Base-by-base conservation (phyloP, 1,140 invertebrate species). In the Calliphora vicina region DNA sequence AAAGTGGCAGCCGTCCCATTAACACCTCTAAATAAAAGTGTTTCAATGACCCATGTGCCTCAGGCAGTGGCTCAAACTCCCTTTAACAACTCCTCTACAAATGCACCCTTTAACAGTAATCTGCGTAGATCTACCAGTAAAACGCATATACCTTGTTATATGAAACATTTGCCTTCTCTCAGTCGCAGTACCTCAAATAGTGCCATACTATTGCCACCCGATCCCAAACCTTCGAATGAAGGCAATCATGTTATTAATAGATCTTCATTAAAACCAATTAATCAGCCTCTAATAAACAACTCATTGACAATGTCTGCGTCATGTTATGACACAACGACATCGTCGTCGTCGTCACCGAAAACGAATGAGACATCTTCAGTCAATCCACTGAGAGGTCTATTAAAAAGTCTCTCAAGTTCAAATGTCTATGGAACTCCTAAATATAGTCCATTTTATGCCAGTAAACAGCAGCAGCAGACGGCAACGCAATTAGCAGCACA, bases 61-160 rank as follows among this genome's bases (percentile, higher is more conserved):
- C 9, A 85, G 83, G 25, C 82, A 45, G 78, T 25, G 12, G 13
- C 2, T 20, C 17, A 27, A 10, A 13, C 9, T 35, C 72, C 17
- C 27, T 43, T 23, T 43, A 20, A 10, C 74, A 78, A 43, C n/a
- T 29, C 42, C 45, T 10, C 45, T 17, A 50, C 45, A 50, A 6
- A 50, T 13, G 13, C 12, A 50, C 74, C 74, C 42, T 43, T 43
- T 20, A 23, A 43, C n/a, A 23, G n/a, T 6, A 85, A 86, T 82
- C 67, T 89, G 20, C n/a, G 85, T 20, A 85, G 88, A 25, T 89
- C 89, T 15, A 81, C 86, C 1, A 90, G 88, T 35, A 88, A 88
- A 67, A 88, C 89, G 0, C 88, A 88, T 45, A 90, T 90, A 86
- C 89, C 89, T 23, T 89, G 87, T 85, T 90, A 90, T 45, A 90